Percentiles rank a stretch among this genome's conserved stretches.
Conservation (phyloP, 2,113 vertebrate species). For the Macquaria australasica region DNA sequence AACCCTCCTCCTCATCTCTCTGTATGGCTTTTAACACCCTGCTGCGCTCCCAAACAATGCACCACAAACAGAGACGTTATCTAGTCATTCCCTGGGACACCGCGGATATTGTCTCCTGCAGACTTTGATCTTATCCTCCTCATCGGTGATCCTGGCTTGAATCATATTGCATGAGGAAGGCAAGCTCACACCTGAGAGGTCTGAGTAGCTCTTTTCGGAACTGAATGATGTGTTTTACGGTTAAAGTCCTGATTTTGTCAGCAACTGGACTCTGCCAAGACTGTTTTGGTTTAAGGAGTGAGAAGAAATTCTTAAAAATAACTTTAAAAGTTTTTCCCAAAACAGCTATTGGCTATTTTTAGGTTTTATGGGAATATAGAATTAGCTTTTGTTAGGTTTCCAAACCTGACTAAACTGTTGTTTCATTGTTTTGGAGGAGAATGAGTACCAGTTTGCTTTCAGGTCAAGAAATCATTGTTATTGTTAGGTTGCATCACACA, state of each 20-base stretch:
- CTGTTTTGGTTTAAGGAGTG: slow-evolving; percentile 3
- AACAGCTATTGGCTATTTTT: slow-evolving; percentile 16
- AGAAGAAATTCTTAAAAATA: slow-evolving; percentile 3
- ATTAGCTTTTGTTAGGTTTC: neutral
- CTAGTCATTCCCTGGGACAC: slow-evolving; percentile 22
- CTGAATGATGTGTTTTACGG: slow-evolving; percentile 32
- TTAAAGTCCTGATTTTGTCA: slow-evolving; percentile 31
- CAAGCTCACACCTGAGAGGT: slow-evolving; percentile 67
- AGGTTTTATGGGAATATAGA: slow-evolving; percentile 16
- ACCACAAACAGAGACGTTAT: slow-evolving; percentile 71
- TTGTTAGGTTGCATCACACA: slow-evolving; percentile 12
- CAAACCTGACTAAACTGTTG: neutral
- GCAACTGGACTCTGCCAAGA: slow-evolving; percentile 32
- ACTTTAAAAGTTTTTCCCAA: neutral
- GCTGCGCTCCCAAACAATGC: slow-evolving; percentile 70
- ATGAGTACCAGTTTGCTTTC: slow-evolving; percentile 13
- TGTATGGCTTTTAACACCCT: slow-evolving; percentile 60
- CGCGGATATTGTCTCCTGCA: slow-evolving; percentile 37
- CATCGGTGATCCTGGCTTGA: slow-evolving; percentile 28
- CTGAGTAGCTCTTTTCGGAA: slow-evolving; percentile 43
- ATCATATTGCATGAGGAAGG: slow-evolving; percentile 48
- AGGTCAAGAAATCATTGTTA: slow-evolving; percentile 8
- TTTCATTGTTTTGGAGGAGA: neutral
- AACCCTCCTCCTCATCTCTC: slow-evolving; percentile 14
- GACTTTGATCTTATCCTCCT: slow-evolving; percentile 63